Evolutionary conservation across 2,888 invertebrate genomes (phyloP).

Genomic region (Nymphalis urticae): DNA sequence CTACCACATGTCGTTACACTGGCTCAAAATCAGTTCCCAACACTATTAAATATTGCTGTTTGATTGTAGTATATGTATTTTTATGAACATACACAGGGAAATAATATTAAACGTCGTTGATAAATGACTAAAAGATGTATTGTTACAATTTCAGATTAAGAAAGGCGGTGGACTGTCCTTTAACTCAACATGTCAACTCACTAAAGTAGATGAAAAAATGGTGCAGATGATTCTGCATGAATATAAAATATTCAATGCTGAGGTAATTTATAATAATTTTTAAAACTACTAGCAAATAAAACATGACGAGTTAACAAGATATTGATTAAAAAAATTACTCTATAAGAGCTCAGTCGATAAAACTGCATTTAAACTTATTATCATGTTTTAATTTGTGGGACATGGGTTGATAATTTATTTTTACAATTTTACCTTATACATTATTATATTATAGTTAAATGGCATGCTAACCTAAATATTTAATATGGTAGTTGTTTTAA

Average conservation of each 20-base stretch:
- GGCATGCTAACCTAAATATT: no score
- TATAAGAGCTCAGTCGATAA: not conserved
- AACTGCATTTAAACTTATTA: no score
- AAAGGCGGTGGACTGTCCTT: slow-evolving; percentile 98
- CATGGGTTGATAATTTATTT: no score
- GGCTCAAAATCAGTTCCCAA: no score
- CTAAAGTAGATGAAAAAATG: slow-evolving; percentile 97
- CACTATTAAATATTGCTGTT: no score
- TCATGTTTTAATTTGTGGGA: no score
- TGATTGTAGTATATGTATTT: no score
- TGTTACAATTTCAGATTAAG: slow-evolving; percentile 83
- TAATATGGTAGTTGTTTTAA: not conserved
- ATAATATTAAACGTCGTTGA: no score
- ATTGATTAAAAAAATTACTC: no score
- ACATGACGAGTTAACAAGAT: not conserved
- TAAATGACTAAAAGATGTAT: not conserved
- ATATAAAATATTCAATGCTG: slow-evolving; percentile 98
- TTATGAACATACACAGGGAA: no score
- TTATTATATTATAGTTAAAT: not conserved
- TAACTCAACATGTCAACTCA: slow-evolving; percentile 96
- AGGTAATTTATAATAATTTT: slow-evolving; percentile 76
- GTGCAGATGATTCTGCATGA: slow-evolving; percentile 99
- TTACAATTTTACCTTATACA: no score
- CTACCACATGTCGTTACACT: no score
- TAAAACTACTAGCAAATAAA: not conserved